Conservation (phyloP, 2,113 vertebrate species). For the Motacilla alba region DNA sequence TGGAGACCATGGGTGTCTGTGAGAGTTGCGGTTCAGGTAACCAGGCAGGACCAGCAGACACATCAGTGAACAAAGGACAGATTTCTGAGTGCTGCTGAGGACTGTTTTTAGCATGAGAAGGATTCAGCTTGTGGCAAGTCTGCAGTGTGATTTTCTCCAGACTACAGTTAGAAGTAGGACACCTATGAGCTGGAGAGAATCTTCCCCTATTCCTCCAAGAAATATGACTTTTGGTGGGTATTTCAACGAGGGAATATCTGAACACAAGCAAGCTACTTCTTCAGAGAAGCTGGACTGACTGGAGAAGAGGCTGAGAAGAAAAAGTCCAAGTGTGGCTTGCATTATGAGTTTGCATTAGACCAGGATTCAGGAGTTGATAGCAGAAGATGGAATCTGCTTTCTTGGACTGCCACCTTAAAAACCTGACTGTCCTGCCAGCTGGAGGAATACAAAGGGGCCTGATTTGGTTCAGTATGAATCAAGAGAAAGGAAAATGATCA, state of each 20-base stretch:
- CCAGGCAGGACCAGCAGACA: background rate
- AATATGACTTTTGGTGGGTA: background rate
- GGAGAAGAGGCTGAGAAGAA: background rate
- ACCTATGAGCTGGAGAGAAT: background rate
- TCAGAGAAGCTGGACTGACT: background rate
- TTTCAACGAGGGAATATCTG: fast-evolving
- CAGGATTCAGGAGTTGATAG: background rate
- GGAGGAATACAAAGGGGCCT: background rate
- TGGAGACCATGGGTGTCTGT: background rate
- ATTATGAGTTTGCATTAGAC: background rate
- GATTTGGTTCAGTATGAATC: background rate
- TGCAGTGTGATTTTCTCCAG: background rate
- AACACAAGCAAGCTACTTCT: background rate
- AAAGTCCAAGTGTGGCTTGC: background rate
- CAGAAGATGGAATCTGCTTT: background rate
- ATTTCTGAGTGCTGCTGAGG: background rate
- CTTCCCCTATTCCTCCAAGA: background rate
- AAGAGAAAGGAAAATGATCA: background rate
- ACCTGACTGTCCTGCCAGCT: background rate
- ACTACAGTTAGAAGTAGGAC: background rate
- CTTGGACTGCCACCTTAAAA: background rate
- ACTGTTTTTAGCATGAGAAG: background rate
- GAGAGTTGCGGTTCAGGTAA: background rate
- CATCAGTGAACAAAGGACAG: background rate
- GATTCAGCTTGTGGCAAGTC: background rate